Percentiles rank a stretch among this genome's conserved stretches.
Evolutionary conservation across 2,113 vertebrate genomes (phyloP).

Genomic region (Lethenteron reissneri): DNA sequence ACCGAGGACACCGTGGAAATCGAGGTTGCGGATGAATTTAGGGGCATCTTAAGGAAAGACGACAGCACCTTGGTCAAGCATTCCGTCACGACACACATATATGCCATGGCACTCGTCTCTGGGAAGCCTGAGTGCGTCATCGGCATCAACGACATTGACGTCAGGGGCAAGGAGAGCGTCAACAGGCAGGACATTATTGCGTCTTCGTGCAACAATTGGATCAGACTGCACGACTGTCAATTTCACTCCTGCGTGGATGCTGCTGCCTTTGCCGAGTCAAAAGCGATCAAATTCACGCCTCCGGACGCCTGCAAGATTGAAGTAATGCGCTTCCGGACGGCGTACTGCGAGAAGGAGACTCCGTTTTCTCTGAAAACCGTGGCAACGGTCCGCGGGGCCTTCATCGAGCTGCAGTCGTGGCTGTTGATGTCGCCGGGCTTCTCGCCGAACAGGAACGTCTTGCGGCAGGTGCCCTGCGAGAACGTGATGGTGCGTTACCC

Average conservation of each 20-base stretch:
- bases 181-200: conserved; percentile 59
- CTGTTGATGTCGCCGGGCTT: conserved; percentile 50
- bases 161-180: conserved; percentile 60
- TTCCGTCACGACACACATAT: conserved; percentile 35
- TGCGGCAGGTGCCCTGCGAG: conserved; percentile 52
- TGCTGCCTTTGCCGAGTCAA: conserved; percentile 27
- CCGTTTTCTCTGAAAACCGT: conserved; percentile 50
- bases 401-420: conserved; percentile 70
- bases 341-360: conserved; percentile 43
- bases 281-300: conserved; percentile 37
- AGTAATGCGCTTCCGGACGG: conserved; percentile 43
- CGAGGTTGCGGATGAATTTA: conserved; percentile 49
- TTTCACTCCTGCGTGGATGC: conserved; percentile 44
- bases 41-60: conserved; percentile 33
- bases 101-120: conserved; percentile 44
- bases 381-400: conserved; percentile 39
- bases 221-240: conserved; percentile 33
- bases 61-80: conserved; percentile 35
- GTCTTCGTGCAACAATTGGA: conserved; percentile 57
- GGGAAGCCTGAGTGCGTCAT: conserved; percentile 41
- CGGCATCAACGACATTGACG: conserved; percentile 46
- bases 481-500: conserved; percentile 53
- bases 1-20: conserved; percentile 50
- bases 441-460: conserved; percentile 42
- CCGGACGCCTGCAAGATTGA: conserved; percentile 43